Base-by-base conservation (phyloP, 2,888 invertebrate species). In the Ferrisia virgata region DNA sequence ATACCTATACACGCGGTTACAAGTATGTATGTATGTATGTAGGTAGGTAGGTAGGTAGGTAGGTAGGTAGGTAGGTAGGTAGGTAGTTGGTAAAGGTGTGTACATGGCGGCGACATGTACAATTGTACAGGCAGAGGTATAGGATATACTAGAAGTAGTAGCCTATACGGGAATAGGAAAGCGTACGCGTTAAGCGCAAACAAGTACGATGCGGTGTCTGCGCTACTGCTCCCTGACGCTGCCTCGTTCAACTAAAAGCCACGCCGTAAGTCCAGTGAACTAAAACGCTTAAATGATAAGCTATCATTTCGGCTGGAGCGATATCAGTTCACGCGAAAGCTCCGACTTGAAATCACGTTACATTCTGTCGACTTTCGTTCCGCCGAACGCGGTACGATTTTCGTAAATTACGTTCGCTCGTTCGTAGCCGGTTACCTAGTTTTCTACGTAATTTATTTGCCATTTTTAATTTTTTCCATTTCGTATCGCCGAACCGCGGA, bases 231-330 rank as follows among this genome's bases (percentile, higher is more conserved):
- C 33, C 72, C 72, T 76, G 18, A 36, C 72, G 72, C 11, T 18
- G 36, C 9, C n/a, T 76, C 18, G 33, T 36, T 36, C 18, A 76
- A 76, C 72, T 76, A 76, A 36, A 1, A 76, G 36, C 72, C 2
- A 36, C 22, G 72, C 8, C 64, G 72, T 36, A 36, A 76, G 72
- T 33, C 36, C 72, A 76, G 33, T 36, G 36, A 76, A 76, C 72
- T 76, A 76, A 76, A 76, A 76, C 36, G 72, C 72, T 76, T 36
- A 76, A 76, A 76, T 76, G 72, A 76, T 76, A 76, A 76, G 72
- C 18, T 22, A 76, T 76, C 72, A 1, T 76, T 76, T 33, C 72
- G 36, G 72, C 72, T 76, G 72, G 36, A 76, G 36, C 36, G 72
- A 76, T 76, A 76, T 76, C 72, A 76, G 72, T 76, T 76, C 33